Evolutionary conservation across 2,888 invertebrate species (phyloP).

Genomic region (Drosophila flavopinicola): DNA sequence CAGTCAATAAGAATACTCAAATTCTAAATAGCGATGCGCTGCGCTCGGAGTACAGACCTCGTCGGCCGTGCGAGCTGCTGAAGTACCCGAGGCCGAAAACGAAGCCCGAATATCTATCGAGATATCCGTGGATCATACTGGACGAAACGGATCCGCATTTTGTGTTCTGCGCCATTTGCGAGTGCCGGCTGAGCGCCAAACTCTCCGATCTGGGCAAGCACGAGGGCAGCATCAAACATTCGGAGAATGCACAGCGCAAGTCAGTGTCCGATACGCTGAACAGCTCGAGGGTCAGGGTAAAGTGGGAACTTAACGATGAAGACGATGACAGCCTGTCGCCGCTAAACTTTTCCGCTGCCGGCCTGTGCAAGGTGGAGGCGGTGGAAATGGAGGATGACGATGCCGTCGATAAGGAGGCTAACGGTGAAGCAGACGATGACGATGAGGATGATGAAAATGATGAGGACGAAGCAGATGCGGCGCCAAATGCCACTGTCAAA

Average conservation of each 20-base stretch:
- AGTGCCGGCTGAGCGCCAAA: slow-evolving; percentile 75
- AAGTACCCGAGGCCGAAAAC: slow-evolving; percentile 78
- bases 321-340: slow-evolving; percentile 54
- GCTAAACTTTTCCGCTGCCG: slow-evolving; percentile 29
- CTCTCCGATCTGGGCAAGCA: slow-evolving; percentile 76
- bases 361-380: slow-evolving; percentile 33
- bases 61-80: slow-evolving; percentile 66
- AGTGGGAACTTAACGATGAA: slow-evolving; percentile 73
- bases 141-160: slow-evolving; percentile 77
- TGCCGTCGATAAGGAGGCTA: slow-evolving; percentile 29
- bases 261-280: slow-evolving; percentile 39
- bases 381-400: slow-evolving; percentile 56
- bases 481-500: slow-evolving; percentile 11
- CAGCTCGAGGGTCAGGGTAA: slow-evolving; percentile 45
- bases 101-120: slow-evolving; percentile 67
- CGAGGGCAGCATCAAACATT: slow-evolving; percentile 76
- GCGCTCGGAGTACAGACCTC: slow-evolving; percentile 73
- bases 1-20: neutral
- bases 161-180: slow-evolving; percentile 72
- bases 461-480: neutral
- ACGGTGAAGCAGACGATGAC: slow-evolving; percentile 32
- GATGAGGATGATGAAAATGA: slow-evolving; percentile 6
- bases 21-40: slow-evolving; percentile 57
- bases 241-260: slow-evolving; percentile 73
- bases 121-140: slow-evolving; percentile 75